These are phyloP conservation scores for Nephrocerus scutellatus DNA, from an alignment of 2,888 invertebrate species.

Conservation along the genomic window DNA sequence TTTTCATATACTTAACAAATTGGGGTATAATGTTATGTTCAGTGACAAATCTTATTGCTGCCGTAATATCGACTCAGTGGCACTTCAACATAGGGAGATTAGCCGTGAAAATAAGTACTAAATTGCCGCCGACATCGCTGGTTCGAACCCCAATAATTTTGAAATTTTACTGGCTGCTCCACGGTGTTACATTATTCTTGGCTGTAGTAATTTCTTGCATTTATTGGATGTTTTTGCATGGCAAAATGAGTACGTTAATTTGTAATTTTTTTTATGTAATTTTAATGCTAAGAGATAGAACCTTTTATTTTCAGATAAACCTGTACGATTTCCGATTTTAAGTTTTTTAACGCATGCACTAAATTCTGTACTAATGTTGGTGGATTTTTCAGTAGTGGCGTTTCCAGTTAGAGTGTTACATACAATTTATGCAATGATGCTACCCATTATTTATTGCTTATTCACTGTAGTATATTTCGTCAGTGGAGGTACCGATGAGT, in stretches of 20 bases:
- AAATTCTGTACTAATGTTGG: slow-evolving; percentile 65
- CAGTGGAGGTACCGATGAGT: slow-evolving; percentile 57
- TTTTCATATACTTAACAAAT: slow-evolving; percentile 46
- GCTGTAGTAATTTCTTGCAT: slow-evolving; percentile 66
- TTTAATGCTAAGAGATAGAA: background rate
- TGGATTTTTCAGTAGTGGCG: slow-evolving; percentile 63
- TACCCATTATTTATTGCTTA: slow-evolving; percentile 52
- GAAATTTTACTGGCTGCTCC: slow-evolving; percentile 62
- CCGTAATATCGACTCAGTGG: slow-evolving; percentile 41
- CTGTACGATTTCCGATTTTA: slow-evolving; percentile 55
- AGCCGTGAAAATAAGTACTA: slow-evolving; percentile 23
- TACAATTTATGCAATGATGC: slow-evolving; percentile 55
- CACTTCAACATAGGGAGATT: slow-evolving; percentile 36
- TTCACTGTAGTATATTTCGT: slow-evolving; percentile 57
- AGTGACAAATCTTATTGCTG: slow-evolving; percentile 37
- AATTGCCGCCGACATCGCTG: slow-evolving; percentile 11
- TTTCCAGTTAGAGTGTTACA: slow-evolving; percentile 65
- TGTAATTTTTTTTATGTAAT: slow-evolving; percentile 5
- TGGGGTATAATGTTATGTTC: slow-evolving; percentile 43
- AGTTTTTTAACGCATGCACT: slow-evolving; percentile 68
- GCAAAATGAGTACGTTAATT: slow-evolving; percentile 37
- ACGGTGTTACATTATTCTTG: slow-evolving; percentile 57
- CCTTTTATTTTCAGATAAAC: slow-evolving; percentile 49
- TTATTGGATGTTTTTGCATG: slow-evolving; percentile 58
- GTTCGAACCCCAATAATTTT: slow-evolving; percentile 38